Conservation (phyloP, 2,113 vertebrate genomes). For the Cranoglanis bouderius region DNA sequence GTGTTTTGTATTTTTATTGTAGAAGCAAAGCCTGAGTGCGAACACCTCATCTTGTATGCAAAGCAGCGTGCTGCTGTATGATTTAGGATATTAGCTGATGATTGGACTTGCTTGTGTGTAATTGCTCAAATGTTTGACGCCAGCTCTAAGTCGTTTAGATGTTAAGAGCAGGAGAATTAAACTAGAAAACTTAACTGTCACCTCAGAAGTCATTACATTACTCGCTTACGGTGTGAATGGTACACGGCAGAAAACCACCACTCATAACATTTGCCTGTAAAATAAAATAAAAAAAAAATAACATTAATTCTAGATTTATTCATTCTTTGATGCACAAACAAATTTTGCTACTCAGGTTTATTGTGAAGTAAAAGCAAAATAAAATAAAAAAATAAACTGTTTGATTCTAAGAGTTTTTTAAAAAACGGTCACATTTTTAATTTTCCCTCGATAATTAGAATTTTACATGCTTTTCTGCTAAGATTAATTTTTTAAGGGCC, state of each 20-base stretch:
- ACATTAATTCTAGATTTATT: background rate
- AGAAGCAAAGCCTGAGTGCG: background rate
- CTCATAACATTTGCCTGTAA: background rate
- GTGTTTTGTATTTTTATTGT: constrained; percentile 43
- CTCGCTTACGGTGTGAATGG: background rate
- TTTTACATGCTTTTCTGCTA: background rate
- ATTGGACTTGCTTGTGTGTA: background rate
- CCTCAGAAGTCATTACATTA: background rate
- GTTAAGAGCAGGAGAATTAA: background rate
- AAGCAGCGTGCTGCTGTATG: background rate
- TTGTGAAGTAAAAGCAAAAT: background rate
- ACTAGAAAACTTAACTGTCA: background rate
- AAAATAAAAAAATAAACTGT: background rate
- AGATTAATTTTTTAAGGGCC: background rate
- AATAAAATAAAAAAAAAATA: background rate
- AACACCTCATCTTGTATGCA: constrained; percentile 11
- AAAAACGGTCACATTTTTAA: background rate
- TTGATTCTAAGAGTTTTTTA: background rate
- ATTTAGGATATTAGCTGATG: background rate
- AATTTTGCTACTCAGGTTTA: background rate
- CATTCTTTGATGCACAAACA: background rate
- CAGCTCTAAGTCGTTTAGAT: background rate
- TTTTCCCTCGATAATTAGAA: background rate
- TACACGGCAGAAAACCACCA: background rate
- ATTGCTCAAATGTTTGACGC: background rate